These are phyloP conservation scores for Epistrophe eligans DNA, from an alignment of 2,888 invertebrate genomes.

Conservation along the genomic window DNA sequence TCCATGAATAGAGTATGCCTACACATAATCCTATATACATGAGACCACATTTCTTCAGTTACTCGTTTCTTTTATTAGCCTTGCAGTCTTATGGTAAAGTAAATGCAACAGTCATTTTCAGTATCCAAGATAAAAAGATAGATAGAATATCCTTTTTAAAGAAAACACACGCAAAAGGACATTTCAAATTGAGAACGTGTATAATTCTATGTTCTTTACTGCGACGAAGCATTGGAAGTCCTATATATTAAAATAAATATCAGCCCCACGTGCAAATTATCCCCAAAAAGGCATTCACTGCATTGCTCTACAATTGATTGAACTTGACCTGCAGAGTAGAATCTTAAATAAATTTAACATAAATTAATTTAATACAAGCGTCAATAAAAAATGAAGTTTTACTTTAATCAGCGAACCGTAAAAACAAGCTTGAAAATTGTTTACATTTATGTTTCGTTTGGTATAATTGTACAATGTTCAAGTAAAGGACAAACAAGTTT, in stretches of 20 bases:
- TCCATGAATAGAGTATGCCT: too few species aligned
- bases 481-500: neutral
- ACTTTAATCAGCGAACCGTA: neutral
- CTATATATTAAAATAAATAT: neutral
- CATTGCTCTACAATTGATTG: slow-evolving; percentile 40
- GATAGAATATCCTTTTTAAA: neutral
- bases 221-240: slow-evolving; percentile 35
- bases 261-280: slow-evolving; percentile 18
- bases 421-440: neutral
- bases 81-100: neutral
- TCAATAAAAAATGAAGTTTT: neutral
- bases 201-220: slow-evolving; percentile 44
- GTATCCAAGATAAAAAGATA: neutral
- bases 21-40: neutral
- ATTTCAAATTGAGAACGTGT: neutral
- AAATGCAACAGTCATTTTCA: neutral
- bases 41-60: neutral
- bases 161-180: neutral
- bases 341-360: slow-evolving; percentile 4
- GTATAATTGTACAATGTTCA: neutral
- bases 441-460: neutral
- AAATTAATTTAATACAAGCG: neutral
- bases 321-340: slow-evolving; percentile 45
- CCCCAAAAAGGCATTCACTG: neutral
- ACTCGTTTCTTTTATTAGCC: neutral